Conservation (phyloP, 64 coral and sea anemone species). For the Porites lutea region DNA sequence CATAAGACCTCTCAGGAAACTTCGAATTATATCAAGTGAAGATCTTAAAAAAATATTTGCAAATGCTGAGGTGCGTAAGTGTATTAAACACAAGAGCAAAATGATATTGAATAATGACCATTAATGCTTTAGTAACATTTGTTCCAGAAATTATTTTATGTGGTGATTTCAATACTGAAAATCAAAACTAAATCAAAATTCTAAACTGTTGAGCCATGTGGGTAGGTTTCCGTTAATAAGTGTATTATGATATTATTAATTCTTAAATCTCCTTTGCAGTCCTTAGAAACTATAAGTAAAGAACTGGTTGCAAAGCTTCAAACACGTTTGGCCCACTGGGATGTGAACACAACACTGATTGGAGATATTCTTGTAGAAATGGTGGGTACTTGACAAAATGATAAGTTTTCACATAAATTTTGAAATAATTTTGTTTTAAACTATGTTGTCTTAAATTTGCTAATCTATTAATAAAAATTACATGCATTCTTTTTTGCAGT, state of each 20-base stretch:
- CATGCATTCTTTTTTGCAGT: slow-evolving; percentile 47
- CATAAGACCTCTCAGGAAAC: slow-evolving; percentile 44
- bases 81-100: too few species aligned
- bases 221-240: too few species aligned
- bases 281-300: slow-evolving; percentile 74
- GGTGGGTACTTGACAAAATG: slow-evolving; percentile 7
- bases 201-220: too few species aligned
- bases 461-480: not conserved
- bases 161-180: not conserved
- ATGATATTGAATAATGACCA: too few species aligned
- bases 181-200: too few species aligned
- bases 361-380: slow-evolving; percentile 78
- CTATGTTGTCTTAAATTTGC: too few species aligned
- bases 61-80: slow-evolving; percentile 52
- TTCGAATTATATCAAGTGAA: slow-evolving; percentile 53
- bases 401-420: too few species aligned
- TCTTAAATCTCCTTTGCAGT: slow-evolving; percentile 17
- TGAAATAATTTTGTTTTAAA: too few species aligned
- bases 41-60: slow-evolving; percentile 57
- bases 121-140: too few species aligned
- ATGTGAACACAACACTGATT: slow-evolving; percentile 65
- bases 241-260: too few species aligned
- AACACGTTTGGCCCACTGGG: slow-evolving; percentile 71
- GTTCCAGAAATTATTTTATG: not conserved
- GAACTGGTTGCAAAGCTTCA: slow-evolving; percentile 78